Base-by-base conservation (phyloP, 2,113 vertebrate genomes). In the Thunnus maccoyii region DNA sequence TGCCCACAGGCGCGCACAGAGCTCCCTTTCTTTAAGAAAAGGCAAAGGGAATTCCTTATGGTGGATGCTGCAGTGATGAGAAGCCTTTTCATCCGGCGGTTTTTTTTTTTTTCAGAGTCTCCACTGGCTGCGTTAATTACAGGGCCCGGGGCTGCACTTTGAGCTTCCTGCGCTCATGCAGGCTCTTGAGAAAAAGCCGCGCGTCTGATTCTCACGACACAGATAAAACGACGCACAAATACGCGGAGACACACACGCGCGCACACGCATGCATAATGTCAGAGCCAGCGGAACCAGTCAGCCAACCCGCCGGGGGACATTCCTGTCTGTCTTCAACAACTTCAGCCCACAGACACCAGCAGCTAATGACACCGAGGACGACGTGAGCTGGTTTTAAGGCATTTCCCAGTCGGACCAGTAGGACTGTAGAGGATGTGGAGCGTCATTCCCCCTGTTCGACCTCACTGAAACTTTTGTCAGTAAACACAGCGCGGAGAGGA, bases 81-180 rank as follows among this genome's bases (percentile, higher is more conserved):
- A 89, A 90, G 91, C 84, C 86, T 92, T 92, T 93, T 93, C 89
- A 90, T 91, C 65, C 76, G 71, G 36, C 81, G 79, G 73, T 85
- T 82, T 78, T 61, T 74, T 78, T 61, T 74, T 30, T 30, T 30
- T 89, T 82, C 83, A 87, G 69, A 84, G 63, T 51, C 86, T 85
- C 73, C 82, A 76, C 88, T 70, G 67, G 67, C 86, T 86, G 89
- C 76, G 63, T 72, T 94, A 94, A 94, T 94, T 91, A 94, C 82
- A 94, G 91, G 90, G 78, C 90, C 87, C 83, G 76, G 74, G 91
- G 89, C 89, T 78, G 89, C 91, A 88, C 92, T 93, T 88, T 91
- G 86, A 93, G 88, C 88, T 86, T 87, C 15, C 88, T 86, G 83
- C 74, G 78, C 84, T 79, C 83, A 63, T 57, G 68, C 68, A 36